These are phyloP conservation scores for Linyphia triangularis DNA, from an alignment of 2,888 invertebrate genomes.

Conservation along the genomic window DNA sequence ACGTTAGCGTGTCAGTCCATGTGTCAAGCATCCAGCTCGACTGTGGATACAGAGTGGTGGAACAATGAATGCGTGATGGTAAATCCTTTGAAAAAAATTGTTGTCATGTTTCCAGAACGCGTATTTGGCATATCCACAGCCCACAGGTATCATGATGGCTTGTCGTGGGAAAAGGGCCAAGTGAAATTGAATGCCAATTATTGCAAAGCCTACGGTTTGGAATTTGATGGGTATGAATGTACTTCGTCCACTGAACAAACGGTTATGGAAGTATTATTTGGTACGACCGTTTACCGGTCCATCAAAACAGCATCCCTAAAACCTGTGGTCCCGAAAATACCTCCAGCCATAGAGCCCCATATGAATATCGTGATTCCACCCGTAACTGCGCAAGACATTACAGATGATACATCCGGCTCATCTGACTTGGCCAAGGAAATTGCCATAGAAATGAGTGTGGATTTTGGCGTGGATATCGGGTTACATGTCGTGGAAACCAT, in stretches of 20 bases:
- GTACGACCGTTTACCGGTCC: neutral
- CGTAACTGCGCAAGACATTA: neutral
- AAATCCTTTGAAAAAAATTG: conserved; percentile 9
- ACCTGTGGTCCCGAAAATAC: neutral
- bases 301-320: neutral
- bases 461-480: neutral
- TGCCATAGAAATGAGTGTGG: neutral
- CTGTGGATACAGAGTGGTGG: conserved; percentile 4
- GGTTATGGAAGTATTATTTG: neutral
- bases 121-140: neutral
- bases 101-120: conserved; percentile 15
- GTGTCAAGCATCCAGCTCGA: neutral
- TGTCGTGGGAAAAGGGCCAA: neutral
- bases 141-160: neutral
- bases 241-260: neutral
- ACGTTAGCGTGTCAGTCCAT: neutral
- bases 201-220: conserved; percentile 3
- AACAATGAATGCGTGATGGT: neutral
- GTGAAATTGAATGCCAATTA: neutral
- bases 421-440: neutral
- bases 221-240: neutral
- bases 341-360: neutral
- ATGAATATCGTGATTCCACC: neutral
- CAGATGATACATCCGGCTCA: neutral
- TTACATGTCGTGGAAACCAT: neutral